Base-by-base conservation (phyloP, 2,888 invertebrate genomes). In the Lochmaea capreae region DNA sequence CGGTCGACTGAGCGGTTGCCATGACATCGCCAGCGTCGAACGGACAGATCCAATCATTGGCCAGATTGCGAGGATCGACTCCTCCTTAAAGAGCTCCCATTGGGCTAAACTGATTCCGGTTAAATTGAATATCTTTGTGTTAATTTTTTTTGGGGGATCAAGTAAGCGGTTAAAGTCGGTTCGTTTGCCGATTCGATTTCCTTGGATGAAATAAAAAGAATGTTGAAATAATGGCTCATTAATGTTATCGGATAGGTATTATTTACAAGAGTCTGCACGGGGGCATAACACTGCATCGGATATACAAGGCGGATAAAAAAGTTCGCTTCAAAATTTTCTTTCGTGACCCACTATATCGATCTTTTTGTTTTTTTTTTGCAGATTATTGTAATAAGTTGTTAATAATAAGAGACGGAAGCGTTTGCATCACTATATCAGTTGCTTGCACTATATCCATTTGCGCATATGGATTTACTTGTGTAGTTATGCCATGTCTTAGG, bases 81-180 rank as follows among this genome's bases (percentile, higher is more conserved):
- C 83, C 87, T 80, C 87, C 87, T 85, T 79, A 78, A 80, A 78
- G 82, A 84, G 84, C 86, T 83, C 86, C 87, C 85, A 87, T 87
- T 87, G 87, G 87, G 85, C 86, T 86, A 86, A 85, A 87, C 86
- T 86, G 87, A 87, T 87, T 87, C 85, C 80, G 81, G 83, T 83
- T 84, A 87, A 87, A 87, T 87, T 87, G 87, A 87, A 86, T 87
- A 87, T 85, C 87, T 86, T 85, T 86, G 85, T 86, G 87, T 87
- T 86, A 85, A 85, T 86, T 85, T 85, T 87, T 86, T 85, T 83
- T 14, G 81, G 81, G 79, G 79, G 81, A 82, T 83, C 82, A 82
- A 81, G 82, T 82, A 81, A 84, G 82, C 80, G 82, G 82, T 82
- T 83, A 26, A 26, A 57, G 58, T 59, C 22, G 65, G 67, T 54